Evolutionary conservation across 2,888 invertebrate species (phyloP).

Genomic region (Lycophotia porphyrea): DNA sequence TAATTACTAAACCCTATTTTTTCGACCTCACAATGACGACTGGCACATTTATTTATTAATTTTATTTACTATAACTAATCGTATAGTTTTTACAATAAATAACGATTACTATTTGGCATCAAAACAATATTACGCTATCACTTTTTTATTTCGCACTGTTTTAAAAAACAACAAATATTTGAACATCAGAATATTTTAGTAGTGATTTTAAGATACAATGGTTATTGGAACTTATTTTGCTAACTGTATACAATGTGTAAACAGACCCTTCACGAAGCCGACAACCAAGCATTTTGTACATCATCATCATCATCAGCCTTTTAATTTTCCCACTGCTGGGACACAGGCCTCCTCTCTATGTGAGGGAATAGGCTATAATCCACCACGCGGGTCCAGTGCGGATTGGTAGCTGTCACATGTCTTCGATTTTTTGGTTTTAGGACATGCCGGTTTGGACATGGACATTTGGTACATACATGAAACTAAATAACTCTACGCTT

Average conservation of each 20-base stretch:
- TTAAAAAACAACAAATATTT: neutral
- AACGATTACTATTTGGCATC: constrained; percentile 86
- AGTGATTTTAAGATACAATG: neutral
- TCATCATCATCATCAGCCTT: too few relatives aligned
- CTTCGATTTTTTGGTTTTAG: too few relatives aligned
- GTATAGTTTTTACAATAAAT: constrained; percentile 76
- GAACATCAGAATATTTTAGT: neutral
- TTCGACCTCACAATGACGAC: constrained; percentile 74
- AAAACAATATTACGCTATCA: constrained; percentile 69
- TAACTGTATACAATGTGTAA: neutral
- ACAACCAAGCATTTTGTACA: too few relatives aligned
- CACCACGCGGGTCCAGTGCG: too few relatives aligned
- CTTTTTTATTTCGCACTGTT: constrained; percentile 45
- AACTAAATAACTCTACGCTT: too few relatives aligned
- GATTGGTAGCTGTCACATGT: too few relatives aligned
- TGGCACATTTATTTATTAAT: constrained; percentile 78
- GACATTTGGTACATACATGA: too few relatives aligned
- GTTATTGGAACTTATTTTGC: too few relatives aligned
- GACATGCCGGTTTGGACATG: too few relatives aligned
- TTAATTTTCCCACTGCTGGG: neutral
- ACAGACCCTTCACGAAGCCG: neutral
- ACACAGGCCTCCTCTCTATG: neutral
- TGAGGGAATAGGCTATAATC: neutral
- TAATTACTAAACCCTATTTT: constrained; percentile 42
- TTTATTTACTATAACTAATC: constrained; percentile 44